Base-by-base conservation (phyloP, 2,888 invertebrate species). In the Zhuqinia jingwanae region DNA sequence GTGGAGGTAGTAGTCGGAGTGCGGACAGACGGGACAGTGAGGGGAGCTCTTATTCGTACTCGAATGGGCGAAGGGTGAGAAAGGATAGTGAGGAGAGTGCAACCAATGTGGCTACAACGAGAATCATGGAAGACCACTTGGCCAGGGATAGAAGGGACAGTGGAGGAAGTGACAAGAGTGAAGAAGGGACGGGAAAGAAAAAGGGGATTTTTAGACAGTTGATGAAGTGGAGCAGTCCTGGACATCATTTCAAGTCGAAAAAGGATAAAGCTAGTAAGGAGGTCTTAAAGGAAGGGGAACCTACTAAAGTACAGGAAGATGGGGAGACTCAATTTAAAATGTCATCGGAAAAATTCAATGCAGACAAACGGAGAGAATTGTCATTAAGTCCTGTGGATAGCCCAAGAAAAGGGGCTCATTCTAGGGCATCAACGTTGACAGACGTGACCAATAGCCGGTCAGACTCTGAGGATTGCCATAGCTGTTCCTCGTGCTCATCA, bases 211-310 rank as follows among this genome's bases (percentile, higher is more conserved):
- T 90, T 53, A 87, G 90, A 0, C 88, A 89, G 58, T 63, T 90
- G 20, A 89, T 89, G 47, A 90, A 90, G 63, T 90, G 90, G 90
- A 87, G 90, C 10, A 89, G 88, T 82, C 90, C 90, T n/a, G 88
- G 70, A 13, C 78, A 79, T 42, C 84, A 77, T 50, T 79, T 79
- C 73, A 78, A 45, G 17, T 50, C 75, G 10, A 75, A 75, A 10
- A 75, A 75, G 30, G 45, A 20, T 8, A 75, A 75, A 27, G 45
- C 17, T 13, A 11, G 22, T 3, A 42, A 65, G 68, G 47, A 13
- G 11, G 45, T 22, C 0, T 27, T 73, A n/a, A 73, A 47, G 2
- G 75, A 80, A 25, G 20, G 22, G 20, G 15, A 20, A 6, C 3
- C 77, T 17, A 27, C 10, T 11, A 75, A 75, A 10, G 63, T 13